Percentiles rank a stretch among this genome's conserved stretches.
phyloP scores from a whole-genome alignment of 2,797 vertebrate genomes.

The Naso thynnoides region DNA sequence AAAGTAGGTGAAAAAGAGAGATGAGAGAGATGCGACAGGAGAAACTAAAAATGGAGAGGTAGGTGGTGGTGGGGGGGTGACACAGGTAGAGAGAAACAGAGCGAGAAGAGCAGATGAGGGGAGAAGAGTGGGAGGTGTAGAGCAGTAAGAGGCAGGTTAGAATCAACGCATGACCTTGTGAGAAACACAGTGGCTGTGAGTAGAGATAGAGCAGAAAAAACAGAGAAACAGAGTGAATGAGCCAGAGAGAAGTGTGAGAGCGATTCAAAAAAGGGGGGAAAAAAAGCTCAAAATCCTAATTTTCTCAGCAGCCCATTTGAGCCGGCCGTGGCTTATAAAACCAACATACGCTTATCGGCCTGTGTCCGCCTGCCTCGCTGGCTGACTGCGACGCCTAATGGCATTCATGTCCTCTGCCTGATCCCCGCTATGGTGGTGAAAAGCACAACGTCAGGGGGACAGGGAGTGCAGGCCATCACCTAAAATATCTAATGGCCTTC shows the following conservation, averaged over 20 bases:
- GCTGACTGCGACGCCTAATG: constrained; percentile 61
- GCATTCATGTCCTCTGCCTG: constrained; percentile 76
- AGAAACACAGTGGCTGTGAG: constrained; percentile 55
- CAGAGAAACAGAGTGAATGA: constrained; percentile 38
- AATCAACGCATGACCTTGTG: constrained; percentile 75
- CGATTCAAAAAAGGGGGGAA: not conserved
- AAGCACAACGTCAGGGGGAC: constrained; percentile 56
- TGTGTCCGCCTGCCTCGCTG: constrained; percentile 51
- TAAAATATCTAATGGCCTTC: constrained; percentile 77
- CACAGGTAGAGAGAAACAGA: constrained; percentile 64
- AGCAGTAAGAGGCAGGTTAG: constrained; percentile 44
- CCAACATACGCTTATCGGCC: constrained; percentile 68
- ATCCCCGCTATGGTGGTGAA: constrained; percentile 59
- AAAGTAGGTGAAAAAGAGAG: constrained; percentile 26
- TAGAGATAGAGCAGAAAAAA: constrained; percentile 14
- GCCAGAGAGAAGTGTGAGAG: constrained; percentile 2
- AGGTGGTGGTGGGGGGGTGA: not conserved
- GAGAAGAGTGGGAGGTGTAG: constrained; percentile 34
- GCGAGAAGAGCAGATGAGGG: constrained; percentile 53
- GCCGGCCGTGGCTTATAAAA: constrained; percentile 65
- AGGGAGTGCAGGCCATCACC: constrained; percentile 71
- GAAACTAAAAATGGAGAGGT: constrained; percentile 60
- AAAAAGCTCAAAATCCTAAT: constrained; percentile 55
- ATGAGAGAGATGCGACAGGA: constrained; percentile 21
- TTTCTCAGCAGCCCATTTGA: constrained; percentile 69